These are phyloP conservation scores for Mus caroli DNA, from an alignment of 2,797 vertebrate genomes.

Conservation along the genomic window DNA sequence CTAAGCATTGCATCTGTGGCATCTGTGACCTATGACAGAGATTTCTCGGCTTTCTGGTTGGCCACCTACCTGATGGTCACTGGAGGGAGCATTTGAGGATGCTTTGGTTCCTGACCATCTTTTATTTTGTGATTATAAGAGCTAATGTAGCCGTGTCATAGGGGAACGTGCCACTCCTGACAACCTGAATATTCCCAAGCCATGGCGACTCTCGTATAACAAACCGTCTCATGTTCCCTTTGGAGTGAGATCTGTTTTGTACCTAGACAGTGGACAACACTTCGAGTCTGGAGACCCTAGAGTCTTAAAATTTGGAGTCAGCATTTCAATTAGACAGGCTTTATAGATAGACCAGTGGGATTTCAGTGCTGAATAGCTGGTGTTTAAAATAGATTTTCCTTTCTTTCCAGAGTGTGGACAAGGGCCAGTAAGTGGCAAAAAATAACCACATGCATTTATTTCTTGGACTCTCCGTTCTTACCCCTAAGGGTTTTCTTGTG, in stretches of 20 bases:
- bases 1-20: not conserved
- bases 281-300: not conserved
- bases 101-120: not conserved
- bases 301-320: constrained; percentile 35
- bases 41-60: not conserved
- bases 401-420: constrained; percentile 59
- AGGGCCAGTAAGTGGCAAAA: constrained; percentile 67
- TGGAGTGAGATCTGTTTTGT: not conserved
- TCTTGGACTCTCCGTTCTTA: constrained; percentile 72
- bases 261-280: not conserved
- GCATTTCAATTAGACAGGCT: constrained; percentile 63
- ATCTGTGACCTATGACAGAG: not conserved
- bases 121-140: not conserved
- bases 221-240: not conserved
- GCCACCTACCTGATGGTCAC: not conserved
- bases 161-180: not conserved
- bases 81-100: too few species aligned
- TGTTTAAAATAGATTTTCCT: constrained; percentile 75
- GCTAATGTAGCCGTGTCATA: not conserved
- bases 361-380: constrained; percentile 57
- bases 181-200: not conserved
- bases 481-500: constrained; percentile 72
- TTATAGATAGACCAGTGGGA: constrained; percentile 1
- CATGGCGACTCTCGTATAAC: not conserved
- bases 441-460: constrained; percentile 78